Conservation (phyloP, 2,888 invertebrate species). For the Fragum fragum region DNA sequence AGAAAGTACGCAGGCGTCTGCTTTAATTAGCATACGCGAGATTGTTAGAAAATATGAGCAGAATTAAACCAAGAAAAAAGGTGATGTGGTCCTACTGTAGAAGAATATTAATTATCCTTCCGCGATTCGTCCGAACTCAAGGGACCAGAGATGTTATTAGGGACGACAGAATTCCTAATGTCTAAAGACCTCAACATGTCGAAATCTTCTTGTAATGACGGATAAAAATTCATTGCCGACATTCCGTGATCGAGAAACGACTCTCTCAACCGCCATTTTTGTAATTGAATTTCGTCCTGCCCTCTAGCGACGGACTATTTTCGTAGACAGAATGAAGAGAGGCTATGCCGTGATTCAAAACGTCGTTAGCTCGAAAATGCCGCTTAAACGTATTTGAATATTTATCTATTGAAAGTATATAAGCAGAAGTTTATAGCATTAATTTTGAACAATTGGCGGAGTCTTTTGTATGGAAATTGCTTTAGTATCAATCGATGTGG, state of each 20-base stretch:
- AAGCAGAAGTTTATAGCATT: conserved; percentile 79
- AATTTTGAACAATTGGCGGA: conserved; percentile 77
- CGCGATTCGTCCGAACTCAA: conserved; percentile 42
- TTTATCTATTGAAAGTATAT: conserved; percentile 76
- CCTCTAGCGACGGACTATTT: conserved; percentile 69
- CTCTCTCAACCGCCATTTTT: conserved; percentile 72
- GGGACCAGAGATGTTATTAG: conserved; percentile 71
- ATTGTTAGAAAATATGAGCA: conserved; percentile 30
- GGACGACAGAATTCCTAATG: conserved; percentile 81
- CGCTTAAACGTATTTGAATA: conserved; percentile 81
- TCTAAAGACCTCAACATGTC: conserved; percentile 67
- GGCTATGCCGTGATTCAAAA: conserved; percentile 65
- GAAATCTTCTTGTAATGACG: conserved; percentile 68
- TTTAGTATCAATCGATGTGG: conserved; percentile 78
- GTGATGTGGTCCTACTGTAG: conserved; percentile 27
- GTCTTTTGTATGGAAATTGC: conserved; percentile 80
- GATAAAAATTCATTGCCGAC: conserved; percentile 73
- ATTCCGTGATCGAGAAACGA: conserved; percentile 65
- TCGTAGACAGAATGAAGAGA: conserved; percentile 57
- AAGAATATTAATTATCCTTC: conserved; percentile 55
- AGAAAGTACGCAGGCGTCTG: conserved; percentile 17
- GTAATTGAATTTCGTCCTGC: conserved; percentile 79
- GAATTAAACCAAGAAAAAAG: conserved; percentile 29
- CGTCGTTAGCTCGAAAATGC: conserved; percentile 76
- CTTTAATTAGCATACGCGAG: conserved; percentile 51